Base-by-base conservation (phyloP, 1,140 invertebrate species). In the Pachyrhynchus sulphureomaculatus region DNA sequence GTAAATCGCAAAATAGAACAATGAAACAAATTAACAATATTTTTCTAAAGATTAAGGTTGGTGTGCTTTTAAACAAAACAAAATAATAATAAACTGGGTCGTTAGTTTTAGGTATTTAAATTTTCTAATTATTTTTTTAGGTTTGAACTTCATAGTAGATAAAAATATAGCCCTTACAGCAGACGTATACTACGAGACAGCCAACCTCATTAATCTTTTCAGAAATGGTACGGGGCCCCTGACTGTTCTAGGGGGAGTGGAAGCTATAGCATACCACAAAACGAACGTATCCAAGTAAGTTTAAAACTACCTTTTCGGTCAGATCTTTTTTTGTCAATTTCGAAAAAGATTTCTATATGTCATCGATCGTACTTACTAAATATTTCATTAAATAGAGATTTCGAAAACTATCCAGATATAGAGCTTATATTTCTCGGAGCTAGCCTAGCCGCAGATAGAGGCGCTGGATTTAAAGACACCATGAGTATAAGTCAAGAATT, bases 341-440 rank as follows among this genome's bases (percentile, higher is more conserved):
- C n/a, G n/a, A n/a, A n/a, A n/a, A n/a, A n/a, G n/a, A n/a, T n/a
- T n/a, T n/a, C n/a, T n/a, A n/a, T n/a, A n/a, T n/a, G n/a, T n/a
- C n/a, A n/a, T n/a, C n/a, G n/a, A n/a, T n/a, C n/a, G n/a, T n/a
- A n/a, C n/a, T n/a, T n/a, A n/a, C n/a, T n/a, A n/a, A n/a, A n/a
- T n/a, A n/a, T n/a, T n/a, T n/a, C n/a, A n/a, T n/a, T n/a, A n/a
- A n/a, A n/a, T 36, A 65, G 34, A n/a, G 60, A 68, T 29, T 45
- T 53, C 10, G 24, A 64, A 5, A 44, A 66, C 18, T 79, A 82
- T 57, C 84, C 86, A 0, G 86, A 88, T 65, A 80, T 86, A 12
- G 85, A 88, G 70, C 62, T 86, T 1, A 77, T 86, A 12, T 79
- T 83, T 18, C 71, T 82, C 10, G 66, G 67, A 1, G 66, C 66